phyloP scores from a whole-genome alignment of 2,797 vertebrate species.

The Anguilla megastoma region DNA sequence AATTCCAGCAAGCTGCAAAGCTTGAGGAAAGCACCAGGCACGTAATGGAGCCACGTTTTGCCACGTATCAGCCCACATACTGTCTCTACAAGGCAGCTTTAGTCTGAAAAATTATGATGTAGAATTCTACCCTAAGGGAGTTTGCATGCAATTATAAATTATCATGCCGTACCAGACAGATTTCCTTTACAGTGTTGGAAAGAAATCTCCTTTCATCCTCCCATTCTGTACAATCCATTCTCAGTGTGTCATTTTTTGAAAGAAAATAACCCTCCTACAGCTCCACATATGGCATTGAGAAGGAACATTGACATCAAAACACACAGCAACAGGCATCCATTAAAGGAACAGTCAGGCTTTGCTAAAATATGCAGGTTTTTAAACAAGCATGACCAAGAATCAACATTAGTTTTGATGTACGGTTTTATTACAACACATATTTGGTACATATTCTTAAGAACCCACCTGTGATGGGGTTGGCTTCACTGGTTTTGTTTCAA shows the following conservation, averaged over 20 bases:
- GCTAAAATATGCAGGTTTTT: neutral
- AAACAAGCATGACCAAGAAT: neutral
- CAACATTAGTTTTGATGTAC: neutral
- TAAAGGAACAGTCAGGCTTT: conserved; percentile 7
- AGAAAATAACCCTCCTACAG: conserved; percentile 41
- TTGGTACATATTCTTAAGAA: neutral
- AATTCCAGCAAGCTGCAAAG: neutral
- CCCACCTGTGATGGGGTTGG: neutral
- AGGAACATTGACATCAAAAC: conserved; percentile 47
- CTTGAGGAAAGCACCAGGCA: conserved; percentile 18
- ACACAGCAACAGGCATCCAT: conserved; percentile 24
- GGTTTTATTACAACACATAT: neutral
- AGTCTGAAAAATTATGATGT: conserved; percentile 56
- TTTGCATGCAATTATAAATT: conserved; percentile 67
- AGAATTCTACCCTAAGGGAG: conserved; percentile 53
- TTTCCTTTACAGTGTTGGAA: neutral
- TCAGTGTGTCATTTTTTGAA: conserved; percentile 46
- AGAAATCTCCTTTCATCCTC: conserved; percentile 36
- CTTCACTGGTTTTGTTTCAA: neutral
- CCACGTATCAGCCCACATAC: conserved; percentile 56
- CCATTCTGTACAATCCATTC: conserved; percentile 45
- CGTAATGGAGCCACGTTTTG: conserved; percentile 46
- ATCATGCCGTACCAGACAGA: conserved; percentile 57
- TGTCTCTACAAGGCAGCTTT: conserved; percentile 58
- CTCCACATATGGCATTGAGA: conserved; percentile 37